These are phyloP conservation scores for Tineola bisselliella DNA, from an alignment of 2,888 invertebrate genomes.

Conservation along the genomic window DNA sequence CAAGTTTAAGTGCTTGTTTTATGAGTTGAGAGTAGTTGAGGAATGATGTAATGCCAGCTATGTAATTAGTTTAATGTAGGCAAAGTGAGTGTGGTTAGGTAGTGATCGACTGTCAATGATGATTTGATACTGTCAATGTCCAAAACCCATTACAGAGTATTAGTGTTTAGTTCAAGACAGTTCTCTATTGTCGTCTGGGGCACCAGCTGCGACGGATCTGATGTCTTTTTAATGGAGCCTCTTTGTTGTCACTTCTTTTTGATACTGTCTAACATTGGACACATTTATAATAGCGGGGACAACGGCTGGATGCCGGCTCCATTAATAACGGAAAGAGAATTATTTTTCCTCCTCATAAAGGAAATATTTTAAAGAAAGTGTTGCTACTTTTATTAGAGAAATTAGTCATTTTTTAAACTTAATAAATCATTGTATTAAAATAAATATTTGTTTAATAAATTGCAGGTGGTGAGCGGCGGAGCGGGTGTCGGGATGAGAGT, in stretches of 20 bases:
- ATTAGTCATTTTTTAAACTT: not conserved
- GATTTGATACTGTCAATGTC: not conserved
- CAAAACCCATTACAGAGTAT: not conserved
- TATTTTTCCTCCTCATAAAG: not conserved
- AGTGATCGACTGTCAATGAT: no score
- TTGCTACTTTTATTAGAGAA: not conserved
- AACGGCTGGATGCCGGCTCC: slow-evolving; percentile 8
- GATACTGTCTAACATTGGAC: slow-evolving; percentile 11
- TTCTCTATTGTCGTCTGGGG: not conserved
- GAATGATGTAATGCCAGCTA: no score
- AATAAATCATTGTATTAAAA: not conserved
- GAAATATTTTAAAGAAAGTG: not conserved
- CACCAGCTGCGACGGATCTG: slow-evolving; percentile 8
- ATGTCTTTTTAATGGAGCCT: slow-evolving; percentile 14
- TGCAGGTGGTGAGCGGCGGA: slow-evolving; percentile 57
- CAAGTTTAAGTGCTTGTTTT: no score
- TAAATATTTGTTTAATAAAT: slow-evolving; percentile 15
- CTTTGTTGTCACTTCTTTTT: slow-evolving; percentile 10
- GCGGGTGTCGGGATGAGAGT: slow-evolving; percentile 60
- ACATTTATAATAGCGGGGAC: slow-evolving; percentile 11
- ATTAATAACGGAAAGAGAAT: slow-evolving; percentile 13
- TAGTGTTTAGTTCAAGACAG: not conserved
- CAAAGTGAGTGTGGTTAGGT: no score
- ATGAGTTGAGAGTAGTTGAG: no score
- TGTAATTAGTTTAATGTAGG: no score